phyloP scores from a whole-genome alignment of 2,113 vertebrate species.

The Ailuropoda melanoleuca region DNA sequence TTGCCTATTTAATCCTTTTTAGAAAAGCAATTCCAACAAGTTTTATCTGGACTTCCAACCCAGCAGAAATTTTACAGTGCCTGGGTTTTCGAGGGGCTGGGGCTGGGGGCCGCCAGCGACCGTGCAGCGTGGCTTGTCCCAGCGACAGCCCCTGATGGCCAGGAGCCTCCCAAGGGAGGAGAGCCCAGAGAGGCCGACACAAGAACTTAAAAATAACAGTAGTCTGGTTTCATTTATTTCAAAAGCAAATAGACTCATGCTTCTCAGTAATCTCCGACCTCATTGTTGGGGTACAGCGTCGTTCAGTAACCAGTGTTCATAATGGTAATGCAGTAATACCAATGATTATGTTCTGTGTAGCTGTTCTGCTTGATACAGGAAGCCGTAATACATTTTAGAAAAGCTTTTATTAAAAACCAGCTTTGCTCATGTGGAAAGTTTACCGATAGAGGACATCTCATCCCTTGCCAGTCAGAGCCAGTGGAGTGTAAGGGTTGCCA shows the following conservation, averaged over 20 bases:
- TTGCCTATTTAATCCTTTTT: not conserved
- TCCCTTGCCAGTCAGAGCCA: not conserved
- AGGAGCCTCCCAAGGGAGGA: not conserved
- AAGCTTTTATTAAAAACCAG: not conserved
- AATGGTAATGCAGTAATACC: no score
- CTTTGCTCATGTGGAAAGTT: not conserved
- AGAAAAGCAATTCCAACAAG: not conserved
- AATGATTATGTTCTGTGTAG: not conserved
- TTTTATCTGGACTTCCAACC: not conserved
- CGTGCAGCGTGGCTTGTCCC: accelerated
- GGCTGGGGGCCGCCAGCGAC: accelerated
- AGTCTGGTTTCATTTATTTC: not conserved
- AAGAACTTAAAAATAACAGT: not conserved
- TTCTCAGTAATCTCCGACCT: accelerated
- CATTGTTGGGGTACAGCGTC: not conserved
- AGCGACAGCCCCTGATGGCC: not conserved
- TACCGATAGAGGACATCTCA: not conserved
- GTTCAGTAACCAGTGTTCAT: not conserved
- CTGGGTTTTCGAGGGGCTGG: not conserved
- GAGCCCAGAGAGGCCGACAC: not conserved
- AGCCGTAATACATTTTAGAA: not conserved
- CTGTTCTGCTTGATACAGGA: not conserved
- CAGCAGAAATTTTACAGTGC: not conserved
- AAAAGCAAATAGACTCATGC: not conserved
- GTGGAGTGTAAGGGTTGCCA: not conserved